Conservation (phyloP, 2,797 vertebrate species). For the Periophthalmus magnuspinnatus region DNA sequence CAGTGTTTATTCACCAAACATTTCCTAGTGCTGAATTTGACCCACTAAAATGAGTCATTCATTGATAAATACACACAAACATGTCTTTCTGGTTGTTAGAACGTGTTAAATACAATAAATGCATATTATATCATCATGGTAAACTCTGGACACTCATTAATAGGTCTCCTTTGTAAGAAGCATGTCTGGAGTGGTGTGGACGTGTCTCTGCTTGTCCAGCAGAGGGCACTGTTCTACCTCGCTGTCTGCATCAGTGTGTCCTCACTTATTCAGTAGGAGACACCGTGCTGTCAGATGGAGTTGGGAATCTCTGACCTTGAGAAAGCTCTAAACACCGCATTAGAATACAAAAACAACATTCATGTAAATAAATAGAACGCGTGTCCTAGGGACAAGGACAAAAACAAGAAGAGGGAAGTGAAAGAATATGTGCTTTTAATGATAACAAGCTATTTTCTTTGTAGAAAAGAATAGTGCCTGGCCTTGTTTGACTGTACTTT, state of each 20-base stretch:
- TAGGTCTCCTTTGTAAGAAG: conserved; percentile 25
- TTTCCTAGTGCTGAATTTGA: conserved; percentile 49
- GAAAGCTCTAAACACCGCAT: conserved; percentile 32
- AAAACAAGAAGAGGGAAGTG: neutral
- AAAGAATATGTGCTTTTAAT: neutral
- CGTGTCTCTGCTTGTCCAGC: conserved; percentile 37
- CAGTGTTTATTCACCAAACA: conserved; percentile 65
- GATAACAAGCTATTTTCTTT: neutral
- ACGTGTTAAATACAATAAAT: neutral
- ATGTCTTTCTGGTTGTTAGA: neutral
- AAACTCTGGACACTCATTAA: conserved; percentile 21
- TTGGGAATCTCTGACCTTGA: conserved; percentile 50
- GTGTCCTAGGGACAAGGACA: conserved; percentile 19
- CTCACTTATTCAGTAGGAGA: conserved; percentile 37
- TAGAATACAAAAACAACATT: conserved; percentile 33
- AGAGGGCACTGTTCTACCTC: conserved; percentile 49
- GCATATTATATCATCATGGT: neutral
- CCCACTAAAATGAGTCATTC: conserved; percentile 18
- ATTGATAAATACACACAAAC: neutral
- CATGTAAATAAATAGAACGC: neutral
- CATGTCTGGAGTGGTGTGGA: conserved; percentile 21
- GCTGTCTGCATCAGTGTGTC: conserved; percentile 19
- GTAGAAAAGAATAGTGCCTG: neutral
- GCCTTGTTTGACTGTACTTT: neutral
- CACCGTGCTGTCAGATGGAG: conserved; percentile 33